Evolutionary conservation across 2,113 vertebrate species (phyloP).

Genomic region (Carettochelys insculpta): DNA sequence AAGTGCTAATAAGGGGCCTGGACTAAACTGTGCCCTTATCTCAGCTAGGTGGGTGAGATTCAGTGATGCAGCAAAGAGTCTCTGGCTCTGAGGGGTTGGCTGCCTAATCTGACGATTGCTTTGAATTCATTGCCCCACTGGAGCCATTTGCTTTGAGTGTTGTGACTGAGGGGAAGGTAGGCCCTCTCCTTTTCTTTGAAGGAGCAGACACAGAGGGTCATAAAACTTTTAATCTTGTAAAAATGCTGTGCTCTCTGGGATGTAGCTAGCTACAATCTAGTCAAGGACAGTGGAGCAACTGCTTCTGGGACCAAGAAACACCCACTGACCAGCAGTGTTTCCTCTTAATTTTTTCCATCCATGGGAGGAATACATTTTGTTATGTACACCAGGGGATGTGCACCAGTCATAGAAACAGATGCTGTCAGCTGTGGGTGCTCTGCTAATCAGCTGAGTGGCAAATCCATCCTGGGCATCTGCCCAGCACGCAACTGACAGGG

Average conservation of each 20-base stretch:
- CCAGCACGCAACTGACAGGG: too few relatives aligned
- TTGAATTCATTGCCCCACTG: conserved; percentile 35
- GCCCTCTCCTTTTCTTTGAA: conserved; percentile 22
- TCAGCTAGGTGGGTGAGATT: neutral
- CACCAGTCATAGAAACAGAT: too few relatives aligned
- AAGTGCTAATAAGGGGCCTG: conserved; percentile 43
- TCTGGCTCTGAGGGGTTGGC: neutral
- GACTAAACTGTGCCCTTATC: conserved; percentile 49
- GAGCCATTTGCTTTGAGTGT: conserved; percentile 29
- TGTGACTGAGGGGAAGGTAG: neutral
- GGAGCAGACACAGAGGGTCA: neutral
- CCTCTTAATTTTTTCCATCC: too few relatives aligned
- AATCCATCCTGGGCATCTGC: too few relatives aligned
- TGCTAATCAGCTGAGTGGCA: too few relatives aligned
- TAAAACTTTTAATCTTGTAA: conserved; percentile 25
- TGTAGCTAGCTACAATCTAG: too few relatives aligned
- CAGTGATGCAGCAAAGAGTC: neutral
- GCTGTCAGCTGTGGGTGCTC: too few relatives aligned
- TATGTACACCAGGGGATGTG: too few relatives aligned
- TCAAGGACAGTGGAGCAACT: too few relatives aligned
- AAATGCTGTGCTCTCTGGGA: neutral
- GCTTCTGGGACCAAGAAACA: too few relatives aligned
- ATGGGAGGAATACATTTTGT: too few relatives aligned
- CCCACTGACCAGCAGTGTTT: too few relatives aligned
- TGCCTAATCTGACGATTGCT: conserved; percentile 36